Evolutionary conservation across 2,888 invertebrate species (phyloP).

Genomic region (Morinoia aosen): DNA sequence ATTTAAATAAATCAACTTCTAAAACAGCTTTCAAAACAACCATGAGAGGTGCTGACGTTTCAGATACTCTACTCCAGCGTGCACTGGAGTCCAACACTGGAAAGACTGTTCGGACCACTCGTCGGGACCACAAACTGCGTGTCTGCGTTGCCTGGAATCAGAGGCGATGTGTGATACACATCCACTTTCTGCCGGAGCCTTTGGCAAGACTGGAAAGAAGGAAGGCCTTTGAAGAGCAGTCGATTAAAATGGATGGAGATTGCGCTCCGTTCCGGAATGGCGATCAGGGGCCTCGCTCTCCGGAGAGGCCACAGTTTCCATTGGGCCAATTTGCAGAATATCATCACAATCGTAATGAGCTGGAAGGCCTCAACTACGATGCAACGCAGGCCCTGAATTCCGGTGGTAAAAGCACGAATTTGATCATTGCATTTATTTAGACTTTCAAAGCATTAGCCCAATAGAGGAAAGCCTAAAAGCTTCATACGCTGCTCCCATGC

Average conservation of each 20-base stretch:
- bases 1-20: background rate
- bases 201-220: conserved; percentile 13
- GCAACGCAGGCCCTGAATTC: background rate
- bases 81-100: background rate
- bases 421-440: background rate
- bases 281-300: background rate
- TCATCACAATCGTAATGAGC: conserved; percentile 37
- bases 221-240: background rate
- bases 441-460: background rate
- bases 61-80: background rate
- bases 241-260: conserved; percentile 43
- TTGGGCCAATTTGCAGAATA: conserved; percentile 36
- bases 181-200: background rate
- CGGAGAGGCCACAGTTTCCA: conserved; percentile 24
- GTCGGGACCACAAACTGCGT: background rate
- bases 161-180: conserved; percentile 8
- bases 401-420: background rate
- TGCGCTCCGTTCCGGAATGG: conserved; percentile 37
- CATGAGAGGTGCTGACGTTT: background rate
- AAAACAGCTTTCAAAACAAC: background rate
- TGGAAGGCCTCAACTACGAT: background rate
- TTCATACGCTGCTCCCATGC: background rate
- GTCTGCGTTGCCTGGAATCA: background rate
- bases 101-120: background rate
- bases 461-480: background rate